Percentiles rank a stretch among this genome's conserved stretches.
Conservation (phyloP, 2,797 vertebrate genomes). For the Peromyscus melanophrys region DNA sequence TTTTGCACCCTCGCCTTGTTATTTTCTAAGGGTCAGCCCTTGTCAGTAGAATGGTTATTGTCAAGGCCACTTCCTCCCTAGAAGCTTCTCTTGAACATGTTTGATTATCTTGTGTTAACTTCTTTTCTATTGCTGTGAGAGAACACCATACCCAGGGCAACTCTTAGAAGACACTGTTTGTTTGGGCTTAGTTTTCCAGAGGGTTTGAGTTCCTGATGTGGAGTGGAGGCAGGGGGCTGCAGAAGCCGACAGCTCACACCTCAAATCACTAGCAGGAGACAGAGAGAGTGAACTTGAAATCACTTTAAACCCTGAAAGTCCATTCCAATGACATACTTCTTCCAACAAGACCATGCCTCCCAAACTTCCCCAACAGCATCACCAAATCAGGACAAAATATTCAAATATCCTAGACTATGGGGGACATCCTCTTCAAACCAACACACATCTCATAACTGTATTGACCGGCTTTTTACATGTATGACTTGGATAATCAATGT, state of each 20-base stretch:
- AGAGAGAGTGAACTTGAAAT: background rate
- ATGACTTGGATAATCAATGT: background rate
- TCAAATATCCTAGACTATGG: background rate
- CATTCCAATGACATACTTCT: background rate
- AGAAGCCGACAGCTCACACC: background rate
- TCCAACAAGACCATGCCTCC: background rate
- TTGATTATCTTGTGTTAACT: background rate
- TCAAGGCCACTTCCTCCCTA: background rate
- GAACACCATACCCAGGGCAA: background rate
- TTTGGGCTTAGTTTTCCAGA: background rate
- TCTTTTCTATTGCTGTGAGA: background rate
- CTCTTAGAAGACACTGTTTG: background rate
- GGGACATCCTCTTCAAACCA: background rate
- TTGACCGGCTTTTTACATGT: background rate
- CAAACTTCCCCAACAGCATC: background rate
- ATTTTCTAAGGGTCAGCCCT: background rate
- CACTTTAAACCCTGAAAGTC: background rate
- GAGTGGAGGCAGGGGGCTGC: background rate
- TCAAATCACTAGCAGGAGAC: background rate
- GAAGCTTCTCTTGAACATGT: background rate
- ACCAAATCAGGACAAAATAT: background rate
- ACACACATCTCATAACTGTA: background rate
- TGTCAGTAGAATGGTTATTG: background rate
- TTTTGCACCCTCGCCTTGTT: background rate
- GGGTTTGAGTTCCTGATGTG: background rate